Base-by-base conservation (phyloP, 2,888 invertebrate species). In the Endotricha flammealis region DNA sequence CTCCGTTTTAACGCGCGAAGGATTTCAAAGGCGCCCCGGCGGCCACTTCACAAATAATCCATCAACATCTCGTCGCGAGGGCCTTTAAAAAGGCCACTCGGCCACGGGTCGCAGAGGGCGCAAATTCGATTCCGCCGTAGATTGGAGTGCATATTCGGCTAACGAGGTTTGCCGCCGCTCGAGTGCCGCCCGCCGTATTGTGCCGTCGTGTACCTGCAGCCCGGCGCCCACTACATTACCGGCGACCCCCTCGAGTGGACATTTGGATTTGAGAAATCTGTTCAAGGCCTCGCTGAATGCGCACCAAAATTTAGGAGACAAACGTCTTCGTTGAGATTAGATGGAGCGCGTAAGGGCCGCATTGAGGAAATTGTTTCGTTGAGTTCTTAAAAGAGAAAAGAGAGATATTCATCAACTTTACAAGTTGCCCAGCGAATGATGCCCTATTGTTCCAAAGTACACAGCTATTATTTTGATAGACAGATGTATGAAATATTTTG, bases 1-100 rank as follows among this genome's bases (percentile, higher is more conserved):
- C 83, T 83, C 75, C 85, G 71, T 83, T 85, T 85, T 85, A 83
- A 81, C 85, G 85, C 83, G 77, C 74, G 79, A 83, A 77, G 79
- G 79, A 75, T 80, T 83, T 83, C 75, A 82, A 82, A 83, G 81
- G 79, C 74, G 66, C 51, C 44, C 56, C 63, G n/a, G n/a, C 64
- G 70, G 78, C 75, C 82, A 80, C 85, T 82, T 81, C 81, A 80
- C 82, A 78, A 81, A 82, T 82, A 83, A 82, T 82, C 78, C 78
- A 80, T 81, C 82, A 80, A 75, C 71, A 71, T 73, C 69, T 75
- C 68, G 70, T 68, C 68, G 63, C 56, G 54, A 59, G 57, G 46
- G 62, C 64, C 65, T 64, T 61, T 67, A 55, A 65, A 35, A 62
- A 64, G 70, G 65, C 63, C 69, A 68, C 68, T 67, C 66, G 57